Percentiles rank a stretch among this genome's conserved stretches.
Evolutionary conservation across 2,113 vertebrate species (phyloP).

Genomic region (Hoplias malabaricus): DNA sequence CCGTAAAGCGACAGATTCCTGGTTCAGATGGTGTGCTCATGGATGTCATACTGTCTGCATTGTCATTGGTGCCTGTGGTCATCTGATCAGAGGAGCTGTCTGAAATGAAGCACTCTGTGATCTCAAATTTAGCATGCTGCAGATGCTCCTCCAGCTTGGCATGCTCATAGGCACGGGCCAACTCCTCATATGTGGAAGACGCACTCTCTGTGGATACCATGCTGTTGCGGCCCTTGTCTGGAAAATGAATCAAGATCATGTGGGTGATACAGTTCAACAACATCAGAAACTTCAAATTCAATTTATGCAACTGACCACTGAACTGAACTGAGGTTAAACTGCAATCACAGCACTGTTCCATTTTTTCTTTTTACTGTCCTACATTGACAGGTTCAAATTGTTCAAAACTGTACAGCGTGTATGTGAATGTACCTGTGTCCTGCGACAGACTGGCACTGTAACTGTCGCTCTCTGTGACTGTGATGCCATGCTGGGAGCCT

Average conservation of each 20-base stretch:
- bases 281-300: too few species aligned
- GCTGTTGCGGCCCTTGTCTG: constrained; percentile 96
- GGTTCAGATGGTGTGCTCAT: constrained; percentile 98
- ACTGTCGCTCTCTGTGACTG: constrained; percentile 96
- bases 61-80: constrained; percentile 98
- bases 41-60: constrained; percentile 97
- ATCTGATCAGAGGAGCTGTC: constrained; percentile 98
- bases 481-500: constrained; percentile 96
- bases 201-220: constrained; percentile 99
- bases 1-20: constrained; percentile 97
- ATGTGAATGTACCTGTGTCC: constrained; percentile 84
- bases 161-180: constrained; percentile 95
- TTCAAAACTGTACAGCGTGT: neutral
- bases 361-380: too few species aligned
- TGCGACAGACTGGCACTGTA: constrained; percentile 98
- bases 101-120: constrained; percentile 99
- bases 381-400: neutral
- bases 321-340: too few species aligned
- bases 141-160: constrained; percentile 99
- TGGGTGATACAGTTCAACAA: neutral
- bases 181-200: constrained; percentile 96
- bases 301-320: too few species aligned
- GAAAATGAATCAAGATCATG: accelerated
- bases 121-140: constrained; percentile 98
- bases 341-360: too few species aligned